These are phyloP conservation scores for Thripadectes ignobilis DNA, from an alignment of 2,797 vertebrate species.

Conservation along the genomic window DNA sequence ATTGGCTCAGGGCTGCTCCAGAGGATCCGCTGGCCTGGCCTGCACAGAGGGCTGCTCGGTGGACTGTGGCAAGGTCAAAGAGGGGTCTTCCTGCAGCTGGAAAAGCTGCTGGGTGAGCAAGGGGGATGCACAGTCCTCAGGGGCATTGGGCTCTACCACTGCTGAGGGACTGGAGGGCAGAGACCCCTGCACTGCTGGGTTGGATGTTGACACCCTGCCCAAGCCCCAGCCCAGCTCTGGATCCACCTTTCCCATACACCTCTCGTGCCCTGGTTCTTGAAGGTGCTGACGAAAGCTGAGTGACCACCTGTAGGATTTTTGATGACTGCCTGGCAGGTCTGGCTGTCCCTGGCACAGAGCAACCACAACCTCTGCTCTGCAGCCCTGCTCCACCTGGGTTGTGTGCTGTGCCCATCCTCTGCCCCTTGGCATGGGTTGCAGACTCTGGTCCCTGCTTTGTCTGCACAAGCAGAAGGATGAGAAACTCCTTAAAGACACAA, in stretches of 20 bases:
- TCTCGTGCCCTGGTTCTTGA: not conserved
- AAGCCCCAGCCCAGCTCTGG: not conserved
- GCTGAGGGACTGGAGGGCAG: not conserved
- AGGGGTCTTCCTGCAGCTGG: not conserved
- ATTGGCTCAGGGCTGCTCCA: fast-evolving
- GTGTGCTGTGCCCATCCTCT: not conserved
- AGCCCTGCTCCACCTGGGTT: not conserved
- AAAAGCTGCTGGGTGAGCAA: not conserved
- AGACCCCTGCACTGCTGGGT: not conserved
- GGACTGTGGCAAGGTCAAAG: not conserved
- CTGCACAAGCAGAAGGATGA: not conserved
- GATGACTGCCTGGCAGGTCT: not conserved
- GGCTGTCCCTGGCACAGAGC: not conserved
- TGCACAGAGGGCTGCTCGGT: not conserved
- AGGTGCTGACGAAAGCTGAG: not conserved
- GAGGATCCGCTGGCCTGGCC: not conserved
- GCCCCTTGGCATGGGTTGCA: not conserved
- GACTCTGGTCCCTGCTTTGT: not conserved
- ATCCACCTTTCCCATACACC: not conserved
- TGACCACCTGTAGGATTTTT: not conserved
- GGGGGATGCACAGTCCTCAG: fast-evolving
- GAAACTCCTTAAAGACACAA: not conserved
- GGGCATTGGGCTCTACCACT: not conserved
- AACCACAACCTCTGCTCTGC: not conserved
- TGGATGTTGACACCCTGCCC: not conserved